Conservation (phyloP, 2,888 invertebrate species). For the Lamproptera curius region DNA sequence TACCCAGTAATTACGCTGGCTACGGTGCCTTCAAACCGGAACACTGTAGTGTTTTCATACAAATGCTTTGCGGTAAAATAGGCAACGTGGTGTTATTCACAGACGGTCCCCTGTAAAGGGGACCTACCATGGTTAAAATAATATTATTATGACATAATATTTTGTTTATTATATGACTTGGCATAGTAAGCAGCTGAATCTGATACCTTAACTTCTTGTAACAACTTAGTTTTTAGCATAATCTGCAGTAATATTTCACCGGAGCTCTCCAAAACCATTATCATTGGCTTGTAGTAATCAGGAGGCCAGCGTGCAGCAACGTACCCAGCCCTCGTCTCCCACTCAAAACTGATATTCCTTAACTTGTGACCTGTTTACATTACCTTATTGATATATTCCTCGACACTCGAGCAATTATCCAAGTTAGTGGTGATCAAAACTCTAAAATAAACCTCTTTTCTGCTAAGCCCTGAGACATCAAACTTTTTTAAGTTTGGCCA, state of each 20-base stretch:
- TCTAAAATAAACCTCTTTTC: conserved; percentile 14
- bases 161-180: conserved; percentile 12
- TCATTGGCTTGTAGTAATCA: conserved; percentile 21
- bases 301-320: conserved; percentile 15
- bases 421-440: conserved; percentile 13
- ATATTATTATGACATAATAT: no score
- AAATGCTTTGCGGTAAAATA: no score
- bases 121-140: no score
- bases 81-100: no score
- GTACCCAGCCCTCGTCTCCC: conserved; percentile 18
- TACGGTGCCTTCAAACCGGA: no score
- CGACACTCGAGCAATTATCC: conserved; percentile 10
- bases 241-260: no score
- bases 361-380: conserved; percentile 14
- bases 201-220: conserved; percentile 15
- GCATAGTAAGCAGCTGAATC: conserved; percentile 17
- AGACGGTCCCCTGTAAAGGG: no score
- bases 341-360: conserved; percentile 16
- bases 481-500: conserved; percentile 22
- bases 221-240: conserved; percentile 20
- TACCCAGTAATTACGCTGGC: no score
- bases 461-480: conserved; percentile 16
- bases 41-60: no score
- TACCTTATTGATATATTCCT: conserved; percentile 12
- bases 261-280: conserved; percentile 23